These are phyloP conservation scores for Styela clava DNA, from an alignment of 23 tunicate species.

Conservation along the genomic window DNA sequence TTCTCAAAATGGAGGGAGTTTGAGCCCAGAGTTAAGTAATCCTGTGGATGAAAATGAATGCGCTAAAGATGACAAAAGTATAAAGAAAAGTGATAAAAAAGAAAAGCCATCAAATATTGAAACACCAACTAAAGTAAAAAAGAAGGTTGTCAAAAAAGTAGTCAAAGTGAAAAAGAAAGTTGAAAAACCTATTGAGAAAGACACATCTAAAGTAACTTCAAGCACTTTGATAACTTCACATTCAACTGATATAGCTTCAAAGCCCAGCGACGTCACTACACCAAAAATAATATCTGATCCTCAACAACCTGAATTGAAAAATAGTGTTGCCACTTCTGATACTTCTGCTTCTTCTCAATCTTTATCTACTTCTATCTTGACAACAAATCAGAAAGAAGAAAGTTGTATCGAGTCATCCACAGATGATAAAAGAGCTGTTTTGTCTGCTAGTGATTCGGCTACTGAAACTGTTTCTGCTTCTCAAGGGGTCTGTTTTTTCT, in stretches of 20 bases:
- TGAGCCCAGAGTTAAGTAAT: not conserved
- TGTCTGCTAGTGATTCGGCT: too few relatives aligned
- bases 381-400: not conserved
- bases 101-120: not conserved
- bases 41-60: not conserved
- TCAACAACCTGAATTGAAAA: not conserved
- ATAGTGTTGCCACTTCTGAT: not conserved
- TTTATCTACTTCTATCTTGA: not conserved
- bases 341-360: not conserved
- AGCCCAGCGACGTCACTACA: not conserved
- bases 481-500: not conserved
- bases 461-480: not conserved
- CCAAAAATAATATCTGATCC: not conserved
- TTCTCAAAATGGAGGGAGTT: not conserved
- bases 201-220: not conserved
- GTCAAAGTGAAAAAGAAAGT: not conserved
- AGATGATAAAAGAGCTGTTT: not conserved
- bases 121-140: not conserved
- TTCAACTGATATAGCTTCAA: not conserved
- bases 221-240: not conserved
- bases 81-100: not conserved
- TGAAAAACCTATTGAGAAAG: not conserved
- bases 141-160: not conserved
- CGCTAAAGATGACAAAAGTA: not conserved
- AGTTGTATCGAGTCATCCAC: not conserved